These are phyloP conservation scores for Perccottus glenii DNA, from an alignment of 2,113 vertebrate species.

Conservation along the genomic window DNA sequence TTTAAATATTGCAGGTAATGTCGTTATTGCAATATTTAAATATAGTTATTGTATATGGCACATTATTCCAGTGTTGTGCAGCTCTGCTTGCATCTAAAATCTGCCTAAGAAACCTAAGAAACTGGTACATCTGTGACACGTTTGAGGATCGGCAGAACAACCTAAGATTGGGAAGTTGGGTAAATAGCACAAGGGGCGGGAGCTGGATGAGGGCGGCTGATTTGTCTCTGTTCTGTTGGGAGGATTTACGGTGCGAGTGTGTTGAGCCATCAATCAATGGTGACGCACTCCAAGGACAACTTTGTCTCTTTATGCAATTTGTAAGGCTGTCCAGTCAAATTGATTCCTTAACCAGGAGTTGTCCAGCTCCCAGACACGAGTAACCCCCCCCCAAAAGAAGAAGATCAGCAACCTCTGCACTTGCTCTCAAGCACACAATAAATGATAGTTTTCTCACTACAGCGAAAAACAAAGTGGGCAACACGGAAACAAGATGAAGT, in stretches of 20 bases:
- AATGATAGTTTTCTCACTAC: constrained; percentile 50
- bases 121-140: constrained; percentile 60
- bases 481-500: constrained; percentile 58
- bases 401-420: constrained; percentile 63
- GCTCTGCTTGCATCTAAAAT: constrained; percentile 26
- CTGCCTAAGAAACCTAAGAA: constrained; percentile 40
- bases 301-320: constrained; percentile 81
- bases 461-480: constrained; percentile 59
- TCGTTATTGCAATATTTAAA: too few species aligned
- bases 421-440: constrained; percentile 66
- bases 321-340: constrained; percentile 82
- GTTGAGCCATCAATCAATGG: constrained; percentile 80
- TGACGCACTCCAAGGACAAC: constrained; percentile 77
- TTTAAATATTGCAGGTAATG: too few species aligned
- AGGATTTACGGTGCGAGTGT: constrained; percentile 79
- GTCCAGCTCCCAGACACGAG: constrained; percentile 61
- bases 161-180: constrained; percentile 45
- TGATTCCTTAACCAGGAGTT: constrained; percentile 80
- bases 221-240: constrained; percentile 73
- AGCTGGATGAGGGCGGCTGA: constrained; percentile 55
- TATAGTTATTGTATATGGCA: too few species aligned
- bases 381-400: constrained; percentile 40
- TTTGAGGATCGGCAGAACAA: constrained; percentile 32
- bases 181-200: constrained; percentile 46
- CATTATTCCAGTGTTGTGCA: too few species aligned